Base-by-base conservation (phyloP, 2,797 vertebrate genomes). In the Muraenolepis orangiensis region DNA sequence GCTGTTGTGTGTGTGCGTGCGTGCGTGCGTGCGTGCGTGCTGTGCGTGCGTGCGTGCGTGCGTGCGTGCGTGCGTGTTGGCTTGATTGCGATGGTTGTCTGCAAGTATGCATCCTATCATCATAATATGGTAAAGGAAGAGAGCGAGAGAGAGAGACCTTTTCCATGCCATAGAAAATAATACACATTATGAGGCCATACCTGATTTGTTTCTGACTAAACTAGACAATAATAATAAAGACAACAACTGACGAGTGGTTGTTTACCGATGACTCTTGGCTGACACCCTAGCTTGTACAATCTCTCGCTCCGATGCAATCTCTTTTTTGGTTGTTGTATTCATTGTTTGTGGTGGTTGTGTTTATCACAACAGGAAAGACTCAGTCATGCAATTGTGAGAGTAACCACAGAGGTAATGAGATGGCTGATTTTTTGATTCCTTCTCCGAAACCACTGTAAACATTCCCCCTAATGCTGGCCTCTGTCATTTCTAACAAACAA, bases 1-100 rank as follows among this genome's bases (percentile, higher is more conserved):
- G 57, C 74, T 69, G 36, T 75, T 79, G 82, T 76, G 77, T 70
- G 29, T 72, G 80, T 34, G 16, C 6, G 67, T 69, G 30, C 6
- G 30, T 69, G 70, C 16, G 36, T 46, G 70, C 16, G 38, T 42
- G 57, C 7, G 51, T 74, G 72, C 72, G 76, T 10, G 4, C 34
- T 31, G 28, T 7, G 12, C 6, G 13, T 34, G 16, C 6, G 67
- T 69, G 30, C 6, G 30, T 69, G 70, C 16, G 36, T 46, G 70
- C 16, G 38, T 42, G 57, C 7, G 31, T 16, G 4, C 5, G 51
- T 34, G 34, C 6, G 26, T 28, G 31, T 40, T 13, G 26, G 10
- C 67, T 29, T 46, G 38, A 68, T 36, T 74, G 72, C n/a, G 46
- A 57, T 57, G 51, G 20, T 8, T 57, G 51, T 57, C 23, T 57